A percentile compares a stretch with the other conserved stretches of the same genome.
Evolutionary conservation across 2,113 vertebrate species (phyloP).

Genomic region (Setophaga petechia): DNA sequence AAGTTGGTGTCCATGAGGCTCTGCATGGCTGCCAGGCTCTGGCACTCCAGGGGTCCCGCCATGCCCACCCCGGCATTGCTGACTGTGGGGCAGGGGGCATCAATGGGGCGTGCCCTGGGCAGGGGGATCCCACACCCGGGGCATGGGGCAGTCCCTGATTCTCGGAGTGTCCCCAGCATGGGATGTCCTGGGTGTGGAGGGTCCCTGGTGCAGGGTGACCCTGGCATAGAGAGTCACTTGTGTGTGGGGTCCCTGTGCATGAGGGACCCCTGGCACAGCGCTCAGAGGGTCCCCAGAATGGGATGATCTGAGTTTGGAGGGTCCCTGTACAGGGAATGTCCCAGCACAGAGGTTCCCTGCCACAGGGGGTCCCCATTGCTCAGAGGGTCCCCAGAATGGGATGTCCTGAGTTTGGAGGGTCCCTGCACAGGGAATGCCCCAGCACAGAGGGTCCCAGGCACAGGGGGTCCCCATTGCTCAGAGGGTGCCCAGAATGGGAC

Average conservation of each 20-base stretch:
- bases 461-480: not conserved
- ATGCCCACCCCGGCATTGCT: conserved; percentile 81
- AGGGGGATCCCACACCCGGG: fast-evolving
- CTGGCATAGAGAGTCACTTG: not conserved
- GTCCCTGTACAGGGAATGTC: not conserved
- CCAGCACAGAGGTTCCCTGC: no score
- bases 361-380: fast-evolving
- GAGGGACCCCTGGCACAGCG: no score
- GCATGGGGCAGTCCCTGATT: fast-evolving
- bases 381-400: no score
- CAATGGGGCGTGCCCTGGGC: not conserved
- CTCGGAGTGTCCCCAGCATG: fast-evolving
- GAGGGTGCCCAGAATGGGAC: no score
- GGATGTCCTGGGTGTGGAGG: not conserved
- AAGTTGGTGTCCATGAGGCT: conserved; percentile 77
- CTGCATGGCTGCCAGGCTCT: conserved; percentile 74
- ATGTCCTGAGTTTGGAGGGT: no score
- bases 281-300: not conserved
- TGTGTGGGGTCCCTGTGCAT: not conserved
- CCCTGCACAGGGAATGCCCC: not conserved
- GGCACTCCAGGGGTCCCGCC: conserved; percentile 80
- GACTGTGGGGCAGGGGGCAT: conserved; percentile 37
- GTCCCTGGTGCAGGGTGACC: not conserved
- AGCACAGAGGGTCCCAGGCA: no score
- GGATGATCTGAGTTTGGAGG: no score